These are phyloP conservation scores for Pagetopsis macropterus DNA, from an alignment of 2,797 vertebrate species.

Conservation along the genomic window DNA sequence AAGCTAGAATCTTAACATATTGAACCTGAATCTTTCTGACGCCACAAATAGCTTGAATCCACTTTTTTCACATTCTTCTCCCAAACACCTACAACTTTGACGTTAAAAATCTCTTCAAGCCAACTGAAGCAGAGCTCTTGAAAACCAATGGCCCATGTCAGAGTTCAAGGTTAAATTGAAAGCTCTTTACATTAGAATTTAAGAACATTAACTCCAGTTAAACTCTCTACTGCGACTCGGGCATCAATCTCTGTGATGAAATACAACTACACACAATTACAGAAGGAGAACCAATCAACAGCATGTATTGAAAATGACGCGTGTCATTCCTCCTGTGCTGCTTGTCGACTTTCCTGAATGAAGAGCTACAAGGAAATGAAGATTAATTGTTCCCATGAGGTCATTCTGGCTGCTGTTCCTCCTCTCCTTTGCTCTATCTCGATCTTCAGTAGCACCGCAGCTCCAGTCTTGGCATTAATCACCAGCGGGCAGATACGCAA, in stretches of 20 bases:
- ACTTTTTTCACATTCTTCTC: neutral
- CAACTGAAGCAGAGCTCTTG: conserved; percentile 5
- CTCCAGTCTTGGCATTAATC: conserved; percentile 66
- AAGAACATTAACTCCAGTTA: conserved; percentile 24
- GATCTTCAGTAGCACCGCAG: conserved; percentile 55
- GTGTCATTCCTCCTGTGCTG: neutral
- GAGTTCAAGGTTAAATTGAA: conserved; percentile 29
- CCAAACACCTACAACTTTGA: neutral
- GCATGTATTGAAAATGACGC: neutral
- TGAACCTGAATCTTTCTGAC: neutral
- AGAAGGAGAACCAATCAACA: neutral
- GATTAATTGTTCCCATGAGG: conserved; percentile 48
- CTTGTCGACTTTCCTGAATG: conserved; percentile 9
- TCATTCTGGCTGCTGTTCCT: conserved; percentile 42
- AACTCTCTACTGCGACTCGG: neutral
- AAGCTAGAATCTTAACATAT: neutral
- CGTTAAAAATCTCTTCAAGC: neutral
- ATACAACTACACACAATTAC: neutral
- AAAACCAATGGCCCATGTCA: conserved; percentile 8
- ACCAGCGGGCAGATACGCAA: conserved; percentile 67
- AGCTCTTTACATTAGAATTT: conserved; percentile 21
- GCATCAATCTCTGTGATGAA: neutral
- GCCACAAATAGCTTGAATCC: neutral
- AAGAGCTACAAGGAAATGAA: conserved; percentile 25
- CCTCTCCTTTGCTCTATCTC: conserved; percentile 13